Base-by-base conservation (phyloP, 2,888 invertebrate species). In the Oxyscelio sp. region DNA sequence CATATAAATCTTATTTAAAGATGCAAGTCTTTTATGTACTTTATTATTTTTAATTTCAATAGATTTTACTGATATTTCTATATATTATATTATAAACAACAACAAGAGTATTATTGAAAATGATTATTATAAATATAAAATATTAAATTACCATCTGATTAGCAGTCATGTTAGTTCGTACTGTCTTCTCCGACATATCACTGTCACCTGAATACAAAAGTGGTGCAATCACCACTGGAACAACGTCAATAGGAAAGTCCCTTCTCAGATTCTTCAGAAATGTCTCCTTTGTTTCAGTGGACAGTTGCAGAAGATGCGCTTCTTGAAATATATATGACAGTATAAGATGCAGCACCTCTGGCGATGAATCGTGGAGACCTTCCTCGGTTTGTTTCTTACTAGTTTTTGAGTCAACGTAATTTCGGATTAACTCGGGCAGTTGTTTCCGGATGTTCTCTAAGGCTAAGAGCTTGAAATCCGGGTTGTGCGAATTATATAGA, bases 221-320 rank as follows among this genome's bases (percentile, higher is more conserved):
- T 88, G 98, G 98, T 89, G 98, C 97, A 90, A 99, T 95, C 89
- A 99, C 97, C 91, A 98, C 97, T 40, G 99, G 98, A 75, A 98
- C 98, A 90, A 97, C 96, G 92, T 98, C 97, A 86, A 97, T 96
- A 31, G 98, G 98, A 94, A 98, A 98, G 94, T 98, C 98, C 91
- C 97, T 96, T 90, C 97, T 96, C 87, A 99, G 95, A 90, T 97
- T 96, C 92, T 96, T 96, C 77, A 98, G 94, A 95, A 99, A 98
- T 89, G 97, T 96, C 91, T 97, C 96, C 92, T 96, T 97, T 43
- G 96, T 96, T 88, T 97, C 97, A 87, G 95, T 94, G 45, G 96
- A 96, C 88, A 98, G 95, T 84, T 96, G 97, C 94, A 95, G 95
- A 71, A 91, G 90, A 90, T 95, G 95, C 86, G 93, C 93, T 91